Evolutionary conservation across 64 coral and sea anemone species (phyloP), one percentile per base, ranked within the genome.

Genomic region (Actinia tenebrosa): DNA sequence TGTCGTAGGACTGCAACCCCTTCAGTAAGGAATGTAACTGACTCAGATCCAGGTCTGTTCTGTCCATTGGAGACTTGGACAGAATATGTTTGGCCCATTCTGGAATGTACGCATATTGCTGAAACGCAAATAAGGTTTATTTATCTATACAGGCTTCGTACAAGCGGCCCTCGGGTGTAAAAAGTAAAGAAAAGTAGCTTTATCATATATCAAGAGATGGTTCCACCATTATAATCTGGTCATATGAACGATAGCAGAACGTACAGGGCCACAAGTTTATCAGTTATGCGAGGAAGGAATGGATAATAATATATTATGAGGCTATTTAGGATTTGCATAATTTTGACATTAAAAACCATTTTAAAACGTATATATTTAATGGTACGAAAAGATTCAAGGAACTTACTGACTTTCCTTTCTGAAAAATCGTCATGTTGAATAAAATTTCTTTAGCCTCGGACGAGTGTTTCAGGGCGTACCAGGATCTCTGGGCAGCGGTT

Each of bases 91-190:
- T 90, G 3, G 93, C 97, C 94, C 91, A 95, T 7, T 92, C 86
- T n/a, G 92, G 97, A n/a, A 99, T 90, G 60, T 93, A 94, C 16
- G 97, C 90, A 77, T 99, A 99, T 95, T 95, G 88, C 97, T 99
- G 69, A 66, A 80, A 69, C 69, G 10, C 7, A 75, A 75, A 42
- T 42, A 6, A 66, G 47, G 7, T 5, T 50, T 50, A 50, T 50
- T 50, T 50, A 50, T 50, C 30, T 37, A 37, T 37, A 37, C 30
- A 37, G 30, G 30, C 30, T 37, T 37, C 30, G 30, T 37, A 1
- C 30, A 37, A 37, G 30, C 30, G 30, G 30, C 0, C 30, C 30
- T 37, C 30, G 30, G 30, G 30, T 37, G 30, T 37, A 37, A 37
- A 37, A 37, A 37, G 30, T 37, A 37, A 37, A 37, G 30, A 37